These are phyloP conservation scores for Cryptosula pallasiana DNA, from an alignment of 2,888 invertebrate genomes.

Conservation along the genomic window DNA sequence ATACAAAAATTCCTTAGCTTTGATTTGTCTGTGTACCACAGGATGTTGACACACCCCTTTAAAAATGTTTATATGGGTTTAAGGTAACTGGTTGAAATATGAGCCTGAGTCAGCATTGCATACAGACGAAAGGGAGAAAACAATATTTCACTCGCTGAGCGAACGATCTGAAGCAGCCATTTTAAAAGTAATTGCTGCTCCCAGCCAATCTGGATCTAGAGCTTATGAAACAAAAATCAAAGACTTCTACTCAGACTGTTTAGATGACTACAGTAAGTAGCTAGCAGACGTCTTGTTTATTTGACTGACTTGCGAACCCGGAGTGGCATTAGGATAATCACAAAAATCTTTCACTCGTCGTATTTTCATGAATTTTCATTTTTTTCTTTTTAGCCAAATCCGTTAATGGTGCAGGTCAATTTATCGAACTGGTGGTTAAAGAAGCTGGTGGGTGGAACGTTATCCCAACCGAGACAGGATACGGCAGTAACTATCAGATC, in stretches of 20 bases:
- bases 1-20: too few species aligned
- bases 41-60: too few species aligned
- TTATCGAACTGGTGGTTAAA: conserved; percentile 17
- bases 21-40: too few species aligned
- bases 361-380: not conserved
- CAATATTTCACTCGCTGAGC: not conserved
- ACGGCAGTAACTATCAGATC: conserved; percentile 27
- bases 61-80: too few species aligned
- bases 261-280: conserved; percentile 41
- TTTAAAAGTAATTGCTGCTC: not conserved
- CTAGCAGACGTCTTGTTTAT: not conserved
- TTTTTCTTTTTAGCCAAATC: conserved; percentile 27
- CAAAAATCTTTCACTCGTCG: too few species aligned
- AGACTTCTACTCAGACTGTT: conserved; percentile 60
- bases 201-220: not conserved
- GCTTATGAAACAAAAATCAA: conserved; percentile 60
- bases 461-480: conserved; percentile 5
- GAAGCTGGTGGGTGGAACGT: conserved; percentile 40
- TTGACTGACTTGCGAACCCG: too few species aligned
- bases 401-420: conserved; percentile 5
- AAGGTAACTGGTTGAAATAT: not conserved
- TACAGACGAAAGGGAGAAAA: not conserved
- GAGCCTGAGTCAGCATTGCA: not conserved
- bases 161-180: not conserved
- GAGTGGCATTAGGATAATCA: too few species aligned